phyloP scores from a whole-genome alignment of 2,888 invertebrate species.

The Drosophila aldrichi region DNA sequence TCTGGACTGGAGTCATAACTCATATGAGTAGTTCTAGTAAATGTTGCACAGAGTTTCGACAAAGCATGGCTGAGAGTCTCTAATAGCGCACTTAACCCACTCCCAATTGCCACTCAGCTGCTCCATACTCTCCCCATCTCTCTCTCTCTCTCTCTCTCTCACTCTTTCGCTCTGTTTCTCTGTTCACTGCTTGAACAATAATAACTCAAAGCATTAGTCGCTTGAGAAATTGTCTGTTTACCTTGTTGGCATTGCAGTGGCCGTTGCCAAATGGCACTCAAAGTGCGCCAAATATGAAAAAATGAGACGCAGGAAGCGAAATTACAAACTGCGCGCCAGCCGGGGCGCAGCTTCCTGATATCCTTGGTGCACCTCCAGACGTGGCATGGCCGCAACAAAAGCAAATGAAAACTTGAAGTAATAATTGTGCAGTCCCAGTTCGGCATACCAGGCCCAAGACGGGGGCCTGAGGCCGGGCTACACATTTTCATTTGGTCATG shows the following conservation, averaged over 20 bases:
- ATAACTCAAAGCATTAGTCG: slow-evolving; percentile 80
- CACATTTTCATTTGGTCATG: slow-evolving; percentile 81
- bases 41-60: slow-evolving; percentile 16
- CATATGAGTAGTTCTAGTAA: slow-evolving; percentile 18
- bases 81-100: slow-evolving; percentile 50
- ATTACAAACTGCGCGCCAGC: slow-evolving; percentile 61
- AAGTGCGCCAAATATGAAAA: slow-evolving; percentile 76
- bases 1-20: slow-evolving; percentile 16
- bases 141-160: neutral
- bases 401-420: slow-evolving; percentile 76
- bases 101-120: slow-evolving; percentile 21
- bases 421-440: slow-evolving; percentile 62
- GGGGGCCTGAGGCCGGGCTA: slow-evolving; percentile 51
- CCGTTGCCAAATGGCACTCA: slow-evolving; percentile 77
- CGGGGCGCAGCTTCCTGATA: slow-evolving; percentile 49
- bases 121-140: neutral
- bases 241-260: slow-evolving; percentile 59
- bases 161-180: neutral
- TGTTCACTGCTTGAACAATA: slow-evolving; percentile 55
- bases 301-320: slow-evolving; percentile 75
- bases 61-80: slow-evolving; percentile 23
- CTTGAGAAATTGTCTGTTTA: slow-evolving; percentile 82
- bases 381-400: slow-evolving; percentile 43
- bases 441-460: slow-evolving; percentile 42
- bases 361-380: slow-evolving; percentile 74